These are phyloP conservation scores for Herpetotheres cachinnans DNA, from an alignment of 2,113 vertebrate species.

Conservation along the genomic window DNA sequence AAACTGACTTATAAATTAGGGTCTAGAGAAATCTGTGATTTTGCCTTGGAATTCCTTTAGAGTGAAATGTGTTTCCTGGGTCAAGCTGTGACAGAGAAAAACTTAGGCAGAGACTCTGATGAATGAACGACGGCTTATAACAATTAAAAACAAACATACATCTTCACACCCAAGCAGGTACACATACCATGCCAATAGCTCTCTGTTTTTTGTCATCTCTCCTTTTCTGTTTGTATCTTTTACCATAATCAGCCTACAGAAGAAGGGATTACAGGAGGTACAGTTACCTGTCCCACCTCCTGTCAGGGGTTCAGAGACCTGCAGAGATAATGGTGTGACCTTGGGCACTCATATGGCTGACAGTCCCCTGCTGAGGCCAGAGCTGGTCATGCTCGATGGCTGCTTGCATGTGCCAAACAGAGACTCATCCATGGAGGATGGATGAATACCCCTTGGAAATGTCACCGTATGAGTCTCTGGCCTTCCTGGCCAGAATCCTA, in stretches of 20 bases:
- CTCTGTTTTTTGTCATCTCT: background rate
- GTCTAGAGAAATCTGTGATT: background rate
- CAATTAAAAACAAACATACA: background rate
- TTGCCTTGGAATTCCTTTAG: background rate
- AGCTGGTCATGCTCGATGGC: rapidly evolving
- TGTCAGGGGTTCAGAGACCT: background rate
- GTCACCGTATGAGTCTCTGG: rapidly evolving
- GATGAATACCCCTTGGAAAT: rapidly evolving
- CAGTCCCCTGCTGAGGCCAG: background rate
- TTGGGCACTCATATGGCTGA: background rate
- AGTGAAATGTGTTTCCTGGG: background rate
- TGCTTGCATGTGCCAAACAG: background rate
- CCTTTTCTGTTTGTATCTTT: background rate
- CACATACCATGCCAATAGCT: background rate
- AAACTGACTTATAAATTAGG: background rate
- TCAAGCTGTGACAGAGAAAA: background rate
- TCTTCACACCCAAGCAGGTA: background rate
- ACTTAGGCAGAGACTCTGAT: background rate
- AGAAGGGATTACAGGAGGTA: background rate
- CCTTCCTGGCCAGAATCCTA: background rate
- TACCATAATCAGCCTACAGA: background rate
- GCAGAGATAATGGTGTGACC: rapidly evolving
- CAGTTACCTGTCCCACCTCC: background rate
- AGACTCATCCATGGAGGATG: background rate
- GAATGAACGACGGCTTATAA: background rate